Evolutionary conservation across 2,888 invertebrate species (phyloP).

Genomic region (Oxycera nigricornis): DNA sequence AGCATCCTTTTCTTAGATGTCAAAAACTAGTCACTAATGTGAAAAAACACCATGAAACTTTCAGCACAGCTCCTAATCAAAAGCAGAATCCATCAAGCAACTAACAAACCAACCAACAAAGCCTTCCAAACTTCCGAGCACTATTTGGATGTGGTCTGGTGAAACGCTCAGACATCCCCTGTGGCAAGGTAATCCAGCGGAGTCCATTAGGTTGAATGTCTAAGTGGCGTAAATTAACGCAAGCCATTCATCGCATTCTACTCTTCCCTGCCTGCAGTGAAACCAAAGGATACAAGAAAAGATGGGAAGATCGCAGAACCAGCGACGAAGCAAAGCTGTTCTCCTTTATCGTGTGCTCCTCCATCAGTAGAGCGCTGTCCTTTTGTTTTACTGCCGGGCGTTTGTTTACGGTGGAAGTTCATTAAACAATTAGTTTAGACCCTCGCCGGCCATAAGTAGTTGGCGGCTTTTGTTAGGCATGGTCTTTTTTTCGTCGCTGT

Average conservation of each 20-base stretch:
- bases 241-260: neutral
- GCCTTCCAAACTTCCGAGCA: neutral
- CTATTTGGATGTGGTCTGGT: neutral
- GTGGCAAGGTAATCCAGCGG: constrained; percentile 43
- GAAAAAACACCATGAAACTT: neutral
- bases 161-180: constrained; percentile 34
- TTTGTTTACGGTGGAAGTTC: constrained; percentile 47
- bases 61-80: neutral
- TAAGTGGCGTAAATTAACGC: constrained; percentile 43
- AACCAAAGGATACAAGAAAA: neutral
- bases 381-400: constrained; percentile 42
- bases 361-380: constrained; percentile 38
- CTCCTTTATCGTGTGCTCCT: neutral
- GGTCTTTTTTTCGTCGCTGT: constrained; percentile 35
- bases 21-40: neutral
- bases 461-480: constrained; percentile 39
- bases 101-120: no score
- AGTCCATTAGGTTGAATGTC: constrained; percentile 44
- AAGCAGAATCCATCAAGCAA: constrained; percentile 2
- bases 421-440: constrained; percentile 47
- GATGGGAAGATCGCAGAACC: neutral
- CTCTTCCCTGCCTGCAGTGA: neutral
- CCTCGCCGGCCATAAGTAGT: constrained; percentile 39
- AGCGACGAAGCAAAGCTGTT: neutral
- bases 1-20: neutral